Conservation (phyloP, 1,140 invertebrate species). For the Dysdera silvatica region DNA sequence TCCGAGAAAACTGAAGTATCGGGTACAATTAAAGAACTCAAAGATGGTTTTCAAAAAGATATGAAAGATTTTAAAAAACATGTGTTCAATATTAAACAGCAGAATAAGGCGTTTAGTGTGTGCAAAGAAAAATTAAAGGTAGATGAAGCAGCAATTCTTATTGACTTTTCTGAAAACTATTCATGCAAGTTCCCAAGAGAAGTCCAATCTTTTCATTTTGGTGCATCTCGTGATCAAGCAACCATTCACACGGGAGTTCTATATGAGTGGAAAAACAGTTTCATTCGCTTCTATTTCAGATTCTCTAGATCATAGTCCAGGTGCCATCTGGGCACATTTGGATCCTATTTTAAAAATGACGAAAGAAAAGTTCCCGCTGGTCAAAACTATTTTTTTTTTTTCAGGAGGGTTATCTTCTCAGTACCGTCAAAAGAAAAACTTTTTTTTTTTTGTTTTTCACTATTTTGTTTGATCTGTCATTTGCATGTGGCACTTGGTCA, state of each 20-base stretch:
- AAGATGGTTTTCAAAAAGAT: not conserved
- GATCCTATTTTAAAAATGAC: conserved; percentile 3
- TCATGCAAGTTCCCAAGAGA: not conserved
- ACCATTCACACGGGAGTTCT: conserved; percentile 3
- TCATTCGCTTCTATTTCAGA: conserved; percentile 2
- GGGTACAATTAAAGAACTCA: too few relatives aligned
- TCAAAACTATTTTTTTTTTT: not conserved
- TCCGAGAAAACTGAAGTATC: too few relatives aligned
- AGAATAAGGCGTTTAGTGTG: not conserved
- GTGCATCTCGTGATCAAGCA: conserved; percentile 3
- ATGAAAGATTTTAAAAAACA: not conserved
- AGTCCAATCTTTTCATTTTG: conserved; percentile 3
- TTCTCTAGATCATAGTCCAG: not conserved
- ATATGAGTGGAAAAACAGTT: not conserved
- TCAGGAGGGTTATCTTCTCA: not conserved
- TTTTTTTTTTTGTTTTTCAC: conserved; percentile 7
- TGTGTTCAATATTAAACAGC: not conserved
- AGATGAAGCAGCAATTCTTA: conserved; percentile 9
- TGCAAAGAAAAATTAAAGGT: too few relatives aligned
- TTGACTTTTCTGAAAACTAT: conserved; percentile 1
- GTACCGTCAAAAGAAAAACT: conserved; percentile 1
- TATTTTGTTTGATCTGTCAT: not conserved
- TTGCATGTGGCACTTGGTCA: not conserved
- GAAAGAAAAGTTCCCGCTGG: conserved; percentile 1
- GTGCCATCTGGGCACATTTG: conserved; percentile 4